Evolutionary conservation across 1,140 invertebrate species (phyloP), one percentile per base, ranked within the genome.

Genomic region (Drosophila obscura): DNA sequence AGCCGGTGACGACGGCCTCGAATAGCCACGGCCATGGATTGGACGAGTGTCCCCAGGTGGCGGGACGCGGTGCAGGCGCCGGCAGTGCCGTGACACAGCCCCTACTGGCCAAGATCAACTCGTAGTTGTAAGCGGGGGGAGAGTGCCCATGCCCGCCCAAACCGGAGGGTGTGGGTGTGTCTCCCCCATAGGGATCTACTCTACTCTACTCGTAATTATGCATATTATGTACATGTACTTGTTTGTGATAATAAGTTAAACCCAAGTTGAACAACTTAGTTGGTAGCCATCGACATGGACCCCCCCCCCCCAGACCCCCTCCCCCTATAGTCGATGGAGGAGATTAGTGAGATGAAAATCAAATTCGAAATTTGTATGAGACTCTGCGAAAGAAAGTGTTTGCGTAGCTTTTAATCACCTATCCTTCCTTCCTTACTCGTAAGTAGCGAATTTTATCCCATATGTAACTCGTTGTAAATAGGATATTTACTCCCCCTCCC

Each of bases 231-330:
- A 39, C 67, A 65, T 87, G 72, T 88, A 88, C 79, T 87, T 81
- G 67, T 87, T 83, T 87, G 83, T 87, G 83, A 87, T 84, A 84
- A 81, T 84, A 80, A 66, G 65, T 87, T 85, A 85, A 85, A 77
- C 59, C 77, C 80, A 69, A 77, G 63, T 84, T 85, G 82, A 84
- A 81, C 81, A 84, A 84, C 56, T 73, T 80, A 84, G 76, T 66
- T 49, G 45, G 58, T 73, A 73, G 5, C 35, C 35, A 39, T 39
- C 35, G 35, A 35, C 31, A 3, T 35, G 31, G 31, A 19, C 19
- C 19, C 19, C 19, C 19, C 19, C 19, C 19, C 19, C 19, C 19
- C 19, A 19, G 19, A 19, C 19, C 19, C 19, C 19, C 19, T 19
- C 19, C 19, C 19, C 44, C 35, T 11, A 39, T 28, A 49, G 58